These are phyloP conservation scores for Criorhina ranunculi DNA, from an alignment of 2,888 invertebrate species.

Conservation along the genomic window DNA sequence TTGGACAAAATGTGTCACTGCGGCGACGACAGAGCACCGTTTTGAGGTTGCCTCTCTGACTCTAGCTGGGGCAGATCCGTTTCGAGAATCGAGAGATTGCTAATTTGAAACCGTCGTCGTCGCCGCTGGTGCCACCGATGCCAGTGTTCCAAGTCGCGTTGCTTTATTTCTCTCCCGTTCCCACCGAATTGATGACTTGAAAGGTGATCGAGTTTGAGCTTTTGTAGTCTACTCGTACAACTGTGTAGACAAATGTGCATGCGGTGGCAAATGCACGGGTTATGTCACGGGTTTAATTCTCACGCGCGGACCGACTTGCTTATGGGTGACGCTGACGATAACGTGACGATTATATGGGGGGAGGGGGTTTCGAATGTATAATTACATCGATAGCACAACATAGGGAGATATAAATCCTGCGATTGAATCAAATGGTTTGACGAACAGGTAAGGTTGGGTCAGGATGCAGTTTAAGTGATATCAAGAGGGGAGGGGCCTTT, in stretches of 20 bases:
- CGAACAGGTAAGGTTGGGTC: conserved; percentile 22
- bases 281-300: conserved; percentile 66
- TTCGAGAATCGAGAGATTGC: conserved; percentile 72
- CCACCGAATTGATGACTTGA: conserved; percentile 70
- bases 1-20: conserved; percentile 71
- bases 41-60: conserved; percentile 44
- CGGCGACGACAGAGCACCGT: conserved; percentile 6
- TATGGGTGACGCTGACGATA: not conserved
- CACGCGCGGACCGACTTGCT: conserved; percentile 40
- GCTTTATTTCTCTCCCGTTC: conserved; percentile 5
- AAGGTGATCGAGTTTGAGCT: conserved; percentile 73
- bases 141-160: not conserved
- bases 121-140: not conserved
- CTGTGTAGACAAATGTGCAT: conserved; percentile 60
- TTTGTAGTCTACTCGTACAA: conserved; percentile 48
- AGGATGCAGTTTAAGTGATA: not conserved
- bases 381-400: conserved; percentile 19
- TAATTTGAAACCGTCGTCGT: conserved; percentile 53
- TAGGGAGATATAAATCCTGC: conserved; percentile 29
- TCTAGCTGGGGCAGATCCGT: conserved; percentile 62
- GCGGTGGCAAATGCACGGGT: conserved; percentile 44
- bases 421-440: conserved; percentile 39
- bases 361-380: conserved; percentile 50
- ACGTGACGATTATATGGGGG: conserved; percentile 64
- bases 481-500: not conserved